Evolutionary conservation across 2,113 vertebrate genomes (phyloP).

Genomic region (Aplodontia rufa): DNA sequence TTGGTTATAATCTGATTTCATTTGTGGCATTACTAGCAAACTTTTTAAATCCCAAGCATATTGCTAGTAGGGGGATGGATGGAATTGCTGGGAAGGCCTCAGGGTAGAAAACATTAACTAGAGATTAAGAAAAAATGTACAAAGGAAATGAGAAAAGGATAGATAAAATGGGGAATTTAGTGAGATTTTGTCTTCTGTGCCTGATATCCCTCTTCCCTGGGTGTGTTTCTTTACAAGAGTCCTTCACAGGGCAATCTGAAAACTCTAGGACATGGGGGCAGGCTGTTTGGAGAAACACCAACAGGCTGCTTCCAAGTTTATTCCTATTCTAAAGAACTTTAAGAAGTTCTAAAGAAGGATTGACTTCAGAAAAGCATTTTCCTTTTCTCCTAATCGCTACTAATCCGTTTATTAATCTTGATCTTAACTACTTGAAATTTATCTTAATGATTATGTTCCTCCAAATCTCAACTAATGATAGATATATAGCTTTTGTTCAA

Average conservation of each 20-base stretch:
- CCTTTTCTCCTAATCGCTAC: background rate
- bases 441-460: background rate
- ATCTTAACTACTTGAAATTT: background rate
- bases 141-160: conserved; percentile 31
- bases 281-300: background rate
- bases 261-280: background rate
- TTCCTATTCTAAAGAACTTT: background rate
- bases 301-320: background rate
- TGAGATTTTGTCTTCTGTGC: background rate
- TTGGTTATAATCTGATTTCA: background rate
- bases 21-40: background rate
- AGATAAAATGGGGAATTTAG: background rate
- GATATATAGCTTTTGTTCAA: background rate
- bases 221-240: background rate
- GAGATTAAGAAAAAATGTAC: conserved; percentile 36
- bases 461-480: background rate
- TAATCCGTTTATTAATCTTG: background rate
- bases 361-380: background rate
- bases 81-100: background rate
- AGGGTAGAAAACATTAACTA: background rate
- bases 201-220: background rate
- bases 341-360: background rate
- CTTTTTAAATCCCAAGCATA: background rate
- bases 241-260: background rate
- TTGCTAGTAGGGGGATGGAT: background rate